phyloP scores from a whole-genome alignment of 2,888 invertebrate species.

The Lasioglossum figueresi region DNA sequence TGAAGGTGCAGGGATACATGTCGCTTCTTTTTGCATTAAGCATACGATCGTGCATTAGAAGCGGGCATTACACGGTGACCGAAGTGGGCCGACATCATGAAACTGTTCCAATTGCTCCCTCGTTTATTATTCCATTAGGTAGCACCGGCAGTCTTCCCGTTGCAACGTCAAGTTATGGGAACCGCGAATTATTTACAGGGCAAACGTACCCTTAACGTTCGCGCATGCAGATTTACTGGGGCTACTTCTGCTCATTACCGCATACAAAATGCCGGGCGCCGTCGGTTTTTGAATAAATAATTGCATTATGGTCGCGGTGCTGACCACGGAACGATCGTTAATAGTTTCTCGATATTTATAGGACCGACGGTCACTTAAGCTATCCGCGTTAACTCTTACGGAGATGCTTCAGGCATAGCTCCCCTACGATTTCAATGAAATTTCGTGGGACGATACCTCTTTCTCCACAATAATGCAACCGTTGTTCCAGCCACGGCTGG shows the following conservation, averaged over 20 bases:
- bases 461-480: too few species aligned
- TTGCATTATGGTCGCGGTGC: constrained; percentile 21
- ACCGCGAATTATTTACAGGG: constrained; percentile 68
- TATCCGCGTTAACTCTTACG: neutral
- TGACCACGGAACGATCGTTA: constrained; percentile 38
- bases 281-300: constrained; percentile 64
- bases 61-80: constrained; percentile 37
- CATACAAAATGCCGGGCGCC: constrained; percentile 55
- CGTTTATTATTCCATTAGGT: constrained; percentile 78
- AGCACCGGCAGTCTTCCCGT: constrained; percentile 65
- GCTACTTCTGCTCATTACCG: constrained; percentile 66
- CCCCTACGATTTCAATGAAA: neutral
- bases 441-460: neutral
- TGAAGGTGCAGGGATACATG: neutral
- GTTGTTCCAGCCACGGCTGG: too few species aligned
- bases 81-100: constrained; percentile 65
- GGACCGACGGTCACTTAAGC: neutral
- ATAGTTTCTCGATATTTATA: constrained; percentile 55
- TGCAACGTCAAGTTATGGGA: constrained; percentile 72
- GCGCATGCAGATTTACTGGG: constrained; percentile 63
- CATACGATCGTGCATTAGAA: constrained; percentile 16
- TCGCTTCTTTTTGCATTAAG: constrained; percentile 28
- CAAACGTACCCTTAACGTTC: constrained; percentile 68
- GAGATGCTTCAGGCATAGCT: neutral
- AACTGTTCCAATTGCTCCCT: constrained; percentile 74